Conservation (phyloP, 2,888 invertebrate species). For the Parthenolecanium corni region DNA sequence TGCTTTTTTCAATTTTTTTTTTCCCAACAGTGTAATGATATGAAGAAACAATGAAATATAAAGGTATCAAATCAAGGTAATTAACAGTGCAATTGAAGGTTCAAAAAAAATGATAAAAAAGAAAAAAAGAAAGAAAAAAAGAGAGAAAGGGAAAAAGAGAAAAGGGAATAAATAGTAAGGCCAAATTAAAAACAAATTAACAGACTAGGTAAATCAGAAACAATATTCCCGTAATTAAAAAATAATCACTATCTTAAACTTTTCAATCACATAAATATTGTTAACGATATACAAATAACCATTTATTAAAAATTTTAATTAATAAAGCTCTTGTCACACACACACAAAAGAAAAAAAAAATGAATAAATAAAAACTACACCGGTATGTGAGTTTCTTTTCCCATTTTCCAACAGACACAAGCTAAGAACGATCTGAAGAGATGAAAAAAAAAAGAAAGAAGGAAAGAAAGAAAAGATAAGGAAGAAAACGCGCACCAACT, state of each 20-base stretch:
- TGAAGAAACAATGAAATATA: conserved; percentile 27
- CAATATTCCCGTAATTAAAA: conserved; percentile 19
- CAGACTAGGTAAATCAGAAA: conserved; percentile 26
- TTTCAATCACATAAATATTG: conserved; percentile 26
- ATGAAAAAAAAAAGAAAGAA: no score
- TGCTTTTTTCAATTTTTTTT: no score
- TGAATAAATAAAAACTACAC: conserved; percentile 7
- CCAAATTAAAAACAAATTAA: conserved; percentile 22
- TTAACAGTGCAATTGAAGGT: conserved; percentile 7
- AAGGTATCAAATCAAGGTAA: conserved; percentile 26
- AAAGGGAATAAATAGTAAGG: conserved; percentile 23
- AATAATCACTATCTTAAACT: conserved; percentile 27
- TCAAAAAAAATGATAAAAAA: no score
- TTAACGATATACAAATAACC: conserved; percentile 26
- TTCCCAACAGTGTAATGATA: conserved; percentile 22
- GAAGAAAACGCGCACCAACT: no score
- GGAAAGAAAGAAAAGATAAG: no score
- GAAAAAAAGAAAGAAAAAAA: no score
- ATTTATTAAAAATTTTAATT: conserved; percentile 23
- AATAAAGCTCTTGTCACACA: conserved; percentile 26
- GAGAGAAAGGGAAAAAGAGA: background rate
- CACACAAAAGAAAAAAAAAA: no score
- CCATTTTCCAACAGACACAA: background rate
- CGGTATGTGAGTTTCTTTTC: background rate
- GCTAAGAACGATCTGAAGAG: background rate